phyloP scores from a whole-genome alignment of 23 tunicate genomes.

The Pegea sp. region DNA sequence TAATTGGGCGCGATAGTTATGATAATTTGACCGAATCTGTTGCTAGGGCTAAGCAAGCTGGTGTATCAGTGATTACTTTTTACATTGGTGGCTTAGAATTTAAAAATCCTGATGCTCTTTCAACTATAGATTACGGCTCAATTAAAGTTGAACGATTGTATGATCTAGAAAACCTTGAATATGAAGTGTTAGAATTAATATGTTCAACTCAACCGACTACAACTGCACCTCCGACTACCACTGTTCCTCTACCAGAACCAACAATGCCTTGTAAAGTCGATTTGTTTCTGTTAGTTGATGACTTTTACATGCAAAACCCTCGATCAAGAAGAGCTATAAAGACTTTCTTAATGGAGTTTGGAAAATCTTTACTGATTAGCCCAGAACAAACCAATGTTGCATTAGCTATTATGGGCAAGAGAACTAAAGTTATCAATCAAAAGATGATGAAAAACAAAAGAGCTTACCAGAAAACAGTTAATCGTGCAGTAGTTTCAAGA shows the following conservation, averaged over 20 bases:
- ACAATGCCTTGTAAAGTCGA: slow-evolving; percentile 27
- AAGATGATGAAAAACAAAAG: slow-evolving; percentile 5
- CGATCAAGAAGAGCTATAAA: not conserved
- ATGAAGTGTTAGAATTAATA: slow-evolving; percentile 37
- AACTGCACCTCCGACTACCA: slow-evolving; percentile 3
- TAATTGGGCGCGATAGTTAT: slow-evolving; percentile 13
- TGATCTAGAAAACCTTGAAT: slow-evolving; percentile 10
- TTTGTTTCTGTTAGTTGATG: slow-evolving; percentile 19
- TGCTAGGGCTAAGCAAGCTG: not conserved
- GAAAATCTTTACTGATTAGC: slow-evolving; percentile 1
- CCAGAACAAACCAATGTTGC: slow-evolving; percentile 5
- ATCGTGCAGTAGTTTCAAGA: not conserved
- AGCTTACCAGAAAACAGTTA: not conserved
- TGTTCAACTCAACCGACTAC: slow-evolving; percentile 7
- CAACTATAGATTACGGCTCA: slow-evolving; percentile 22
- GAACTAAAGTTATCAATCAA: slow-evolving; percentile 1
- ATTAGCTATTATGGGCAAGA: slow-evolving; percentile 3
- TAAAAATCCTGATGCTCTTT: slow-evolving; percentile 1
- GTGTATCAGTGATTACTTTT: slow-evolving; percentile 20
- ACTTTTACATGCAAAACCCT: slow-evolving; percentile 2
- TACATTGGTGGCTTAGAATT: slow-evolving; percentile 7
- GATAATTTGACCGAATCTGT: slow-evolving; percentile 12
- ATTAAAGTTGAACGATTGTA: slow-evolving; percentile 3
- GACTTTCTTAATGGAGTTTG: slow-evolving; percentile 5
- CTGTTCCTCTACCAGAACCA: slow-evolving; percentile 2